Evolutionary conservation across 2,113 vertebrate species (phyloP), one percentile per base, ranked within the genome.

Genomic region (Myocastor coypus): DNA sequence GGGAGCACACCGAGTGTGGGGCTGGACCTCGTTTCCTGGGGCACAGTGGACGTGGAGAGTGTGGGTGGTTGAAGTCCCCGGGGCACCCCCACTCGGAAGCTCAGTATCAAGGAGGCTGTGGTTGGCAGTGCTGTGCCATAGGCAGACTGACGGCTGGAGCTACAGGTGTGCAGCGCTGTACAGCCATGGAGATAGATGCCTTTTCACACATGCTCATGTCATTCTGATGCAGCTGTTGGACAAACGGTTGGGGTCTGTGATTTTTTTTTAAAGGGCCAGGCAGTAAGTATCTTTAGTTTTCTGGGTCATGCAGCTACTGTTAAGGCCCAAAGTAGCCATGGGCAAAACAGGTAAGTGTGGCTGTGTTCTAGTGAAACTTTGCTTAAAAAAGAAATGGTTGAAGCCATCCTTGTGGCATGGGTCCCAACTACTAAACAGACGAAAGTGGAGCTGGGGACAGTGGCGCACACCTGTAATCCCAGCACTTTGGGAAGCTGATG

Each of bases 101-200:
- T 37, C 42, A 6, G 32, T 1, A 4, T 52, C 22, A 50, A 68
- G 40, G 69, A 87, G 34, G 3, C 46, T 75, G 64, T 66, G 61
- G 4, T 1, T 30, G 61, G 28, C 32, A 32, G 9, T 17, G 0
- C 4, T 4, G 66, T 87, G 68, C 52, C 0, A 0, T 11, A 59
- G 2, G 0, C 19, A 2, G 16, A 4, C 46, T 0, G 9, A 6
- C 11, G 4, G 71, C 52, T 77, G 40, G 40, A 16, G 46, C 30
- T 77, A 30, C 5, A 77, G 40, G 24, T 28, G 42, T 77, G 22
- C 24, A 8, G 40, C 30, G 52, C 46, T 5, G 32, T 52, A 10
- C 30, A 30, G 28, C 28, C 16, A 4, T 32, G 46, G 75, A 24
- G 34, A 52, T 82, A 26, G 32, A 57, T 57, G 16, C 55, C 22